Evolutionary conservation across 2,113 vertebrate species (phyloP), one percentile per base, ranked within the genome.

Genomic region (Diphyllodes magnificus): DNA sequence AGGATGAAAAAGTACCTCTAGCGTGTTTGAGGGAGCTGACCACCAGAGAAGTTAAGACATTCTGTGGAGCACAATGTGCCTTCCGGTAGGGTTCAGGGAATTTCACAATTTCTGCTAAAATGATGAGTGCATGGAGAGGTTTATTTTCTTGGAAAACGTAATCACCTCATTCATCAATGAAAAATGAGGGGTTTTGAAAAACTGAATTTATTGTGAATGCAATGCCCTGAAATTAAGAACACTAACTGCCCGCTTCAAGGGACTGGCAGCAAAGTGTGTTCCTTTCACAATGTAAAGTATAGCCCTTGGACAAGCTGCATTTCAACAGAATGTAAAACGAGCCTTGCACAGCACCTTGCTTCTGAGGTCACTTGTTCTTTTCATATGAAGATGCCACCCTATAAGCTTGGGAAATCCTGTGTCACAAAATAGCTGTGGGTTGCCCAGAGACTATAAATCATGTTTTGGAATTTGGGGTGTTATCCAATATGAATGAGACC

Each of bases 281-380:
- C 40, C 66, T 95, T 95, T 83, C 64, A 56, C 51, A 75, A 37
- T 24, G 59, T 82, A 37, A 94, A 92, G 63, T 56, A 78, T 30
- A 93, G 47, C 65, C 19, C 40, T 70, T 81, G 83, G 53, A 72
- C 57, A 85, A 88, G 42, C 39, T 72, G 27, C 77, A 37, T 53
- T 91, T 84, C 40, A 65, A 28, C 40, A 85, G 60, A 76, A 78
- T 56, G 66, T 83, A 64, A 92, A 87, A 73, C 4, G 9, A 95
- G n/a, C 73, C 66, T 79, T 25, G 40, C 86, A 45, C n/a, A 75
- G 15, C 81, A 59, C 75, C 64, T 92, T 54, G 68, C 45, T 39
- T 85, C 47, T 93, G 65, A 94, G 50, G 60, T 95, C 90, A 96
- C 85, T 83, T 80, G 45, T 93, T 96, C 91, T 61, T 94, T 95